Evolutionary conservation across 2,797 vertebrate genomes (phyloP).

Genomic region (Percopsis omiscomaycus): DNA sequence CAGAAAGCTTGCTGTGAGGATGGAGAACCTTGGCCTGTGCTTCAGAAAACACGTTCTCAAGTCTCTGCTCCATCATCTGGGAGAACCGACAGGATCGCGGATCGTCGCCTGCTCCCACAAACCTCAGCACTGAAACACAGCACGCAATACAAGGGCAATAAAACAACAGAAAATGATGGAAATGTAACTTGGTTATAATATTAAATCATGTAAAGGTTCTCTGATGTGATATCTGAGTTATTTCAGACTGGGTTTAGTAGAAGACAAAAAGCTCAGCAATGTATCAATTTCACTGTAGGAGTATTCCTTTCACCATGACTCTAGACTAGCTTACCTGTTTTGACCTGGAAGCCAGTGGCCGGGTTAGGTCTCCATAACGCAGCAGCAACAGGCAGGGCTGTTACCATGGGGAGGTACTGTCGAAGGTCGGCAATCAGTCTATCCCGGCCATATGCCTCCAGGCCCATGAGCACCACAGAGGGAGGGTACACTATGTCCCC

Average conservation of each 20-base stretch:
- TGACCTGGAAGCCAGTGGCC: slow-evolving; percentile 85
- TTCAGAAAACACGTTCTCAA: slow-evolving; percentile 92
- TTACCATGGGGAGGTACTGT: slow-evolving; percentile 86
- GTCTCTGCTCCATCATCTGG: slow-evolving; percentile 92
- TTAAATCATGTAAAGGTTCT: not conserved
- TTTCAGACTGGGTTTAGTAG: no score
- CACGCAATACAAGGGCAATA: not conserved
- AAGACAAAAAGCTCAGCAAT: no score
- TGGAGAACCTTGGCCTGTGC: slow-evolving; percentile 87
- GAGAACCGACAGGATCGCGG: slow-evolving; percentile 91
- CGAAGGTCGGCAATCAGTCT: slow-evolving; percentile 88
- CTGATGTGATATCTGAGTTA: no score
- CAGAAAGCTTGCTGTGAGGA: slow-evolving; percentile 82
- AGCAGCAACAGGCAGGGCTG: slow-evolving; percentile 85
- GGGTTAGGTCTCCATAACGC: slow-evolving; percentile 85
- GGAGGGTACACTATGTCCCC: slow-evolving; percentile 86
- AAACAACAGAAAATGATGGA: not conserved
- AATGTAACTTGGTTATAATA: no score
- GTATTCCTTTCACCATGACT: slow-evolving; percentile 31
- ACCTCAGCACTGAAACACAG: slow-evolving; percentile 87
- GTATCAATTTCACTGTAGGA: no score
- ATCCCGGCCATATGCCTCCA: slow-evolving; percentile 84
- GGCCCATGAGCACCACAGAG: slow-evolving; percentile 81
- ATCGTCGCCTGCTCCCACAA: slow-evolving; percentile 88
- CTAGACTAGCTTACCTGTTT: slow-evolving; percentile 85